Conservation (phyloP, 2,888 invertebrate genomes). For the Heliconius ismenius region DNA sequence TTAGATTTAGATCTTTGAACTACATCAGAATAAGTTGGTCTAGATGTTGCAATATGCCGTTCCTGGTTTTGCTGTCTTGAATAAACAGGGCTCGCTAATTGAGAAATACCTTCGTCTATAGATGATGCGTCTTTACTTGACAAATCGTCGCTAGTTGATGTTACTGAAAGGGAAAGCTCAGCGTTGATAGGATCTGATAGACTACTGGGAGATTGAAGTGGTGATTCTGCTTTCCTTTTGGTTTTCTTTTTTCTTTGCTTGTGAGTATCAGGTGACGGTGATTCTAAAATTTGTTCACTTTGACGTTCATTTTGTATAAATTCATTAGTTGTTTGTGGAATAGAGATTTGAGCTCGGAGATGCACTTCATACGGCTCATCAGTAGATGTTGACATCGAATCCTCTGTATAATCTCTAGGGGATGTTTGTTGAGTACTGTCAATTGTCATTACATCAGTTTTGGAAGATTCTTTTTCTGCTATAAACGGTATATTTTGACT, state of each 20-base stretch:
- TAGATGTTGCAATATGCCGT: slow-evolving; percentile 50
- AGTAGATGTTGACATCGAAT: slow-evolving; percentile 75
- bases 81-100: slow-evolving; percentile 61
- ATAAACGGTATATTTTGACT: slow-evolving; percentile 30
- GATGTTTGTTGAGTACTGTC: slow-evolving; percentile 78
- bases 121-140: slow-evolving; percentile 71
- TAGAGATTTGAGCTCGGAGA: slow-evolving; percentile 81
- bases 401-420: slow-evolving; percentile 80
- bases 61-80: slow-evolving; percentile 49
- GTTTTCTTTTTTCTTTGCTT: slow-evolving; percentile 70
- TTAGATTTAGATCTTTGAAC: slow-evolving; percentile 78
- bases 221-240: slow-evolving; percentile 70
- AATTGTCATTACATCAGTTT: slow-evolving; percentile 39
- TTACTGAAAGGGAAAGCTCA: slow-evolving; percentile 72
- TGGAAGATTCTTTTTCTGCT: slow-evolving; percentile 24
- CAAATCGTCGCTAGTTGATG: slow-evolving; percentile 73
- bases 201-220: slow-evolving; percentile 71
- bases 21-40: slow-evolving; percentile 74
- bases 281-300: slow-evolving; percentile 58
- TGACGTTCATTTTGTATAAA: slow-evolving; percentile 71
- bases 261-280: slow-evolving; percentile 62
- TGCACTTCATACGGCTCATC: slow-evolving; percentile 84
- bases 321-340: slow-evolving; percentile 72
- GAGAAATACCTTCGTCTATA: slow-evolving; percentile 76
- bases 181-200: slow-evolving; percentile 77